These are phyloP conservation scores for Acromyrmex echinatior DNA, from an alignment of 1,140 invertebrate species.

Conservation along the genomic window DNA sequence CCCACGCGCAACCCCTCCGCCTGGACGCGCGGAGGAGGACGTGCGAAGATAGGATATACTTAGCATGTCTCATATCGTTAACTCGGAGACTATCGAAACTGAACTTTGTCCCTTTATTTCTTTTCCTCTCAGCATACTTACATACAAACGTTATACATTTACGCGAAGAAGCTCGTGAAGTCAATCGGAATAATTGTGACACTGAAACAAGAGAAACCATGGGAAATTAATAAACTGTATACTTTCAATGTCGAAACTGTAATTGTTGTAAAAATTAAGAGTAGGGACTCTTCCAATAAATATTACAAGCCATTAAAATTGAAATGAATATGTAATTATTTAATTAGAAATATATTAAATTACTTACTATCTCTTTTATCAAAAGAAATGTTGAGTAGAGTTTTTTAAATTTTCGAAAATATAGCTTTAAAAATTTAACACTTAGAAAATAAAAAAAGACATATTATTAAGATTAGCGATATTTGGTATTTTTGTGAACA, in stretches of 20 bases:
- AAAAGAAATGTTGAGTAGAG: no score
- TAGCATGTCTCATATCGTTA: background rate
- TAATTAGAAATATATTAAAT: background rate
- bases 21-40: background rate
- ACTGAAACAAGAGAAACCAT: background rate
- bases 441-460: no score
- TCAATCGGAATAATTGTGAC: slow-evolving; percentile 11
- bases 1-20: background rate
- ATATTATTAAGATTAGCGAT: no score
- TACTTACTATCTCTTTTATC: background rate
- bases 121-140: background rate
- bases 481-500: no score
- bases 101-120: background rate
- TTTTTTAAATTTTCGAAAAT: no score
- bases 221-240: no score
- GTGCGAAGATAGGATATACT: slow-evolving; percentile 28
- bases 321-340: background rate
- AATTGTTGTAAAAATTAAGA: background rate
- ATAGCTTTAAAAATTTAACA: no score
- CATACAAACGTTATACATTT: background rate
- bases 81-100: background rate
- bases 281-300: background rate
- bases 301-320: slow-evolving; percentile 4
- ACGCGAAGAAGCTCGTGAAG: background rate
- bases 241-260: background rate